A percentile compares a stretch with the other conserved stretches of the same genome.
phyloP scores from a whole-genome alignment of 1,140 invertebrate genomes.

The Penaeus japonicus region DNA sequence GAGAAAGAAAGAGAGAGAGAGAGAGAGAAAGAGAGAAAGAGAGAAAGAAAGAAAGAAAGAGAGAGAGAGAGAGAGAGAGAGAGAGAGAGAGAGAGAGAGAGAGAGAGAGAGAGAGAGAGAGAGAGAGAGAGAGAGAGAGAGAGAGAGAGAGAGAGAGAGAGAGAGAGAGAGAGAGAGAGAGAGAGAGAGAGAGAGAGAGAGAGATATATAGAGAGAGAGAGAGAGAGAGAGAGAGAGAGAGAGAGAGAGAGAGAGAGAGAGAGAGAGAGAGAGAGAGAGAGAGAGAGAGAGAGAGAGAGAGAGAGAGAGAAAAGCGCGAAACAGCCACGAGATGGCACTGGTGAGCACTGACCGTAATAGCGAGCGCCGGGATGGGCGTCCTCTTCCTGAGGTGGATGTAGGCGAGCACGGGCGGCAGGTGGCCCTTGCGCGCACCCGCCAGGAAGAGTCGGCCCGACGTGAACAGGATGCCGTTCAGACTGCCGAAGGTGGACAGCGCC shows the following conservation, averaged over 20 bases:
- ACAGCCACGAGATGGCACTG: not conserved
- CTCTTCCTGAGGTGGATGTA: slow-evolving; percentile 65
- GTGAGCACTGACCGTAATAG: slow-evolving; percentile 64
- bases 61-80: too few relatives aligned
- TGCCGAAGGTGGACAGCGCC: slow-evolving; percentile 72
- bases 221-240: not conserved
- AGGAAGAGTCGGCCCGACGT: slow-evolving; percentile 67
- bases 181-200: not conserved
- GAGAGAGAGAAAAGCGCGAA: not conserved
- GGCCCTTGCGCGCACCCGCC: slow-evolving; percentile 66
- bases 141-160: too few relatives aligned
- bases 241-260: not conserved
- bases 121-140: too few relatives aligned
- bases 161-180: too few relatives aligned
- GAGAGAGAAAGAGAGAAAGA: too few relatives aligned
- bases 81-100: too few relatives aligned
- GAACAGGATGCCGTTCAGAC: slow-evolving; percentile 72
- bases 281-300: not conserved
- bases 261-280: not conserved
- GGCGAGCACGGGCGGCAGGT: slow-evolving; percentile 67
- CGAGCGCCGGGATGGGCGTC: slow-evolving; percentile 67
- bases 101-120: too few relatives aligned
- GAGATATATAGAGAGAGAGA: not conserved
- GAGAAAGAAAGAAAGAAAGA: too few relatives aligned
- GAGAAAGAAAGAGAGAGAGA: too few relatives aligned